Conservation (phyloP, 2,797 vertebrate genomes). For the Epinephelus coioides region DNA sequence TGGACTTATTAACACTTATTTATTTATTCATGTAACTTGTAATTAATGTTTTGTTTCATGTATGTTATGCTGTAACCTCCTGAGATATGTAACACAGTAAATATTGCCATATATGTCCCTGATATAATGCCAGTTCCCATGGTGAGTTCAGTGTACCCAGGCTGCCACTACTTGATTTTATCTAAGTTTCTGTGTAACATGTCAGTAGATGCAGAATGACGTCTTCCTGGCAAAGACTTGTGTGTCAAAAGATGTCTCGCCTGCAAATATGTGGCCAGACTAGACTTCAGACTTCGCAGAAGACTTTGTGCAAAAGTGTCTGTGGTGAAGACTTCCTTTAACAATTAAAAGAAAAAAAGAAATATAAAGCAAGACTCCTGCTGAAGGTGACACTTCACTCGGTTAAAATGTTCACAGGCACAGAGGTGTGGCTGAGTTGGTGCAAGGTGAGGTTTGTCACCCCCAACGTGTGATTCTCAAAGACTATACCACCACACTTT, state of each 20-base stretch:
- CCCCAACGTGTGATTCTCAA: neutral
- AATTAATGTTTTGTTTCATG: neutral
- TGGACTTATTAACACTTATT: neutral
- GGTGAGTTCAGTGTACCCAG: neutral
- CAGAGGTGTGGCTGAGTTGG: neutral
- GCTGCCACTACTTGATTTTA: neutral
- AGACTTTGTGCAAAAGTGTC: constrained; percentile 1
- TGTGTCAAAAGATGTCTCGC: neutral
- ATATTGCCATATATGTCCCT: neutral
- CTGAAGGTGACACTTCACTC: neutral
- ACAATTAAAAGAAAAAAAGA: neutral
- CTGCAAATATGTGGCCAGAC: constrained; percentile 11
- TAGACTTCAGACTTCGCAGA: neutral
- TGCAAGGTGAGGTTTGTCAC: neutral
- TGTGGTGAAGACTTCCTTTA: constrained; percentile 45
- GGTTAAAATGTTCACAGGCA: constrained; percentile 3
- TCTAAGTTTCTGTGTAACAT: neutral
- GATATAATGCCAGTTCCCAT: neutral
- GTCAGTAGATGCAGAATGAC: neutral
- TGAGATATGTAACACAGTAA: neutral
- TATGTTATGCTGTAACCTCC: neutral
- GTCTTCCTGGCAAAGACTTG: neutral
- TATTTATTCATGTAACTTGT: neutral
- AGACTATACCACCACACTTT: no score
- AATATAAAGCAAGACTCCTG: neutral